phyloP scores from a whole-genome alignment of 2,113 vertebrate species.

The Cepphus grylle region DNA sequence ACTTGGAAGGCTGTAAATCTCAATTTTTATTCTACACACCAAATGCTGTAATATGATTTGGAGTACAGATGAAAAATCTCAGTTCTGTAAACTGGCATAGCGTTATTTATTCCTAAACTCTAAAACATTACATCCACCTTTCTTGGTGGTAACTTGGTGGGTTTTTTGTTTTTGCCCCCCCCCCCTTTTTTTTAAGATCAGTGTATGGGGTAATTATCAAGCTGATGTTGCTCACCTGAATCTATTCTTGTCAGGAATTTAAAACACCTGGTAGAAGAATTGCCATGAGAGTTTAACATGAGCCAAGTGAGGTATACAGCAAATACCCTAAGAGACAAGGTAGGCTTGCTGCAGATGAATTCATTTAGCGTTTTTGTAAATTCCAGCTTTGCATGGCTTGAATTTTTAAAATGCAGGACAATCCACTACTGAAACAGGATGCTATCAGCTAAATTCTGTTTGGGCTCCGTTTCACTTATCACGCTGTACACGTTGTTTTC shows the following conservation, averaged over 20 bases:
- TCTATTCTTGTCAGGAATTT: background rate
- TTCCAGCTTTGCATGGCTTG: background rate
- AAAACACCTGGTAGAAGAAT: background rate
- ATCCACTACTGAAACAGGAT: background rate
- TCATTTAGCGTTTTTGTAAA: background rate
- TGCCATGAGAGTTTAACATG: background rate
- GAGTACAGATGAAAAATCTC: background rate
- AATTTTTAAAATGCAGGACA: background rate
- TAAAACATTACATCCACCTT: background rate
- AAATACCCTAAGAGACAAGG: background rate
- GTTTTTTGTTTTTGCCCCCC: background rate
- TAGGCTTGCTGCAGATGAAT: background rate
- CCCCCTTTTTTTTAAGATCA: background rate
- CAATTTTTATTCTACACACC: background rate
- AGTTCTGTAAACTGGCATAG: background rate
- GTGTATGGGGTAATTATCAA: background rate
- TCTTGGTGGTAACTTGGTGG: background rate
- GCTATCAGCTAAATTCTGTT: background rate
- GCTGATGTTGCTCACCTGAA: background rate
- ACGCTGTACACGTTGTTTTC: accelerated
- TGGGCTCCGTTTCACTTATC: background rate
- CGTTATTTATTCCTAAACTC: background rate
- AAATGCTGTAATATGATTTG: background rate
- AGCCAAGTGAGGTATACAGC: background rate
- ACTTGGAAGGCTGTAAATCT: background rate